phyloP scores from a whole-genome alignment of 1,140 invertebrate species.

The Latrodectus geometricus region DNA sequence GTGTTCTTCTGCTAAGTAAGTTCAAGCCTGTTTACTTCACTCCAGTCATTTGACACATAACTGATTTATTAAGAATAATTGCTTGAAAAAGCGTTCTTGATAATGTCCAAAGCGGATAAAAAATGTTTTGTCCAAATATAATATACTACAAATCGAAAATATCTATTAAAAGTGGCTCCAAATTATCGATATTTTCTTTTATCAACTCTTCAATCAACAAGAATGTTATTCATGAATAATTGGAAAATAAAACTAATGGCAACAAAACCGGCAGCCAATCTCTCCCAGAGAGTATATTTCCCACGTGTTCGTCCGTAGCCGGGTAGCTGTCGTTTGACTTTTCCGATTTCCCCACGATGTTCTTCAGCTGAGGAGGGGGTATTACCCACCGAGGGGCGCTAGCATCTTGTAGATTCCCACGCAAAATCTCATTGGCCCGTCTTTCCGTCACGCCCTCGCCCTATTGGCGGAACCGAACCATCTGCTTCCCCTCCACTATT shows the following conservation, averaged over 20 bases:
- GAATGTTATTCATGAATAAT: no score
- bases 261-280: background rate
- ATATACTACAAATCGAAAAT: no score
- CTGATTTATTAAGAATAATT: no score
- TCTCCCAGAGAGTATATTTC: background rate
- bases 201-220: no score
- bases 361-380: constrained; percentile 7
- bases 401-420: constrained; percentile 41
- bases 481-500: constrained; percentile 40
- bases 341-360: constrained; percentile 36
- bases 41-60: no score
- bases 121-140: no score
- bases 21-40: no score
- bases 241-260: background rate
- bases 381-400: background rate
- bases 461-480: constrained; percentile 49
- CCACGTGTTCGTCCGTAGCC: constrained; percentile 20
- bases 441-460: constrained; percentile 29
- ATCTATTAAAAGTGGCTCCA: no score
- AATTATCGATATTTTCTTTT: no score
- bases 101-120: no score
- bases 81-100: no score
- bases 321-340: constrained; percentile 52
- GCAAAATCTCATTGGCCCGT: constrained; percentile 24
- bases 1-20: no score